phyloP scores from a whole-genome alignment of 2,797 vertebrate genomes.

The Intellagama lesueurii region DNA sequence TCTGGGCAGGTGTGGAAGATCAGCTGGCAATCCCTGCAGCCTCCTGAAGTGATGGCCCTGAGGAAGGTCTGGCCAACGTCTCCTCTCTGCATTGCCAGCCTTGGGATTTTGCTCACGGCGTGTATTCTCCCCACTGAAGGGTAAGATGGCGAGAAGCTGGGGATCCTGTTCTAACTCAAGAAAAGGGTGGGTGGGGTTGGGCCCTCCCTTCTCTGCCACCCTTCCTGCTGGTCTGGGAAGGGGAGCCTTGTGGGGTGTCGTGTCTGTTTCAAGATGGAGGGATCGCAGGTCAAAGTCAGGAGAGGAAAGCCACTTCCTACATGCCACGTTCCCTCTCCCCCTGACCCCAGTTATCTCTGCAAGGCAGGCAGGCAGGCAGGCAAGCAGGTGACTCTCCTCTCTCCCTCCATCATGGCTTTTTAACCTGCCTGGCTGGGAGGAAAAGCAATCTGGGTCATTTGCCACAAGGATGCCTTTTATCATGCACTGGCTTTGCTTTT shows the following conservation, averaged over 20 bases:
- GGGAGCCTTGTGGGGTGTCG: neutral
- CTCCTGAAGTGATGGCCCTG: conserved; percentile 66
- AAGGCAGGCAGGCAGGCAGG: too few species aligned
- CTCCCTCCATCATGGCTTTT: neutral
- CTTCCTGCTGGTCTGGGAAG: neutral
- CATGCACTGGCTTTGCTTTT: too few species aligned
- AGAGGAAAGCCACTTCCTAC: too few species aligned
- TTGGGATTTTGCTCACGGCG: conserved; percentile 72
- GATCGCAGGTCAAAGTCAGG: too few species aligned
- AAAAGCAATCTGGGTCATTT: too few species aligned
- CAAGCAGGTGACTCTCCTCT: neutral
- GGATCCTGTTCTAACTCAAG: conserved; percentile 35
- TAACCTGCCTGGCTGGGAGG: too few species aligned
- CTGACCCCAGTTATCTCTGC: too few species aligned
- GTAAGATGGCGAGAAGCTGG: conserved; percentile 73
- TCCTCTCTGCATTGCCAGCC: conserved; percentile 34
- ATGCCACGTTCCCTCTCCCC: too few species aligned
- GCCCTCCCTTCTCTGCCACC: neutral
- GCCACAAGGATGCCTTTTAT: too few species aligned
- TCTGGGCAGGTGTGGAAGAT: conserved; percentile 63
- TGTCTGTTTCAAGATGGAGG: too few species aligned
- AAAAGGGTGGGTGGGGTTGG: conserved; percentile 49
- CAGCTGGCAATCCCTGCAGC: conserved; percentile 12
- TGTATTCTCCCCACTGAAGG: conserved; percentile 68
- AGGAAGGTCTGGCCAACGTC: conserved; percentile 36